A percentile compares a stretch with the other conserved stretches of the same genome.
Conservation (phyloP, 2,113 vertebrate genomes). For the Ahaetulla prasina region DNA sequence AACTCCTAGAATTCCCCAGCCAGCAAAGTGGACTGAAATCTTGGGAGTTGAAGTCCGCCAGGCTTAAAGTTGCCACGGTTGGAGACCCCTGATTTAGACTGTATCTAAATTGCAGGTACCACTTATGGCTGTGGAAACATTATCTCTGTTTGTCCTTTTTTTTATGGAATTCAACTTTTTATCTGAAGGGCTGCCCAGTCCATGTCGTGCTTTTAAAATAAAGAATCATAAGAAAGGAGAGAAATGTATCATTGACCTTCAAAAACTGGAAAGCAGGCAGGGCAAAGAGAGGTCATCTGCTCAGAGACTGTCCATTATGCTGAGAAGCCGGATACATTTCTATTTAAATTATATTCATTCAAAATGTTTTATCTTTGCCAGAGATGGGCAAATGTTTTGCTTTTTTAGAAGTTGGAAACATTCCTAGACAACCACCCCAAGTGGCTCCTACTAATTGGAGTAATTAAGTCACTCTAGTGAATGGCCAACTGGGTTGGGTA, state of each 20-base stretch:
- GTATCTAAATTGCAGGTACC: background rate
- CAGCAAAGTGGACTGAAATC: no score
- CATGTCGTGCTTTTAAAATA: background rate
- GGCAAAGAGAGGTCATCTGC: background rate
- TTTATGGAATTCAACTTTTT: background rate
- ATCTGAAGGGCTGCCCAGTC: background rate
- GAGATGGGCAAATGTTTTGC: background rate
- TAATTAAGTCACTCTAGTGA: background rate
- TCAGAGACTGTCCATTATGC: background rate
- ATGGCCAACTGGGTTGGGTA: background rate
- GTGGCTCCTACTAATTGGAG: background rate
- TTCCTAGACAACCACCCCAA: background rate
- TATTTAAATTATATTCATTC: background rate
- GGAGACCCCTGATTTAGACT: background rate
- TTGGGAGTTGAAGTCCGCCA: no score
- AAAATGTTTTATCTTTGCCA: background rate
- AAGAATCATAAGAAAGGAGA: background rate
- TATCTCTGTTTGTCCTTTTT: background rate
- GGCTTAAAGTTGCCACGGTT: no score
- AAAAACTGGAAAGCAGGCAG: background rate
- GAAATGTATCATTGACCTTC: no score
- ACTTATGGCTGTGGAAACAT: background rate
- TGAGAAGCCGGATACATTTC: background rate
- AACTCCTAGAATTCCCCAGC: no score
- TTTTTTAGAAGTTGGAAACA: background rate